Percentiles rank a stretch among this genome's conserved stretches.
Evolutionary conservation across 2,113 vertebrate genomes (phyloP).

Genomic region (Dasyurus viverrinus): DNA sequence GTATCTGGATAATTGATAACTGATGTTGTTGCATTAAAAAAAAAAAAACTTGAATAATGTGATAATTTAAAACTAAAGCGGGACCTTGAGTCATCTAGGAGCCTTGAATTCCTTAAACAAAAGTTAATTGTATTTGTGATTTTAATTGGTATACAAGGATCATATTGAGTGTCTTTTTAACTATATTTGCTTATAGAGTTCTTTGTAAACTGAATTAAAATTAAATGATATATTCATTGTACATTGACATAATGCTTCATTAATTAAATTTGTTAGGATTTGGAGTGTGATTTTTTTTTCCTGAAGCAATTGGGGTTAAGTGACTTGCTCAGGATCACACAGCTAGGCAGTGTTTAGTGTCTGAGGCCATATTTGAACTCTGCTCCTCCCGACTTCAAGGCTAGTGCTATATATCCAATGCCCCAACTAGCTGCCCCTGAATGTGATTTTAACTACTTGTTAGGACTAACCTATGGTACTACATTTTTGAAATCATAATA

Average conservation of each 20-base stretch:
- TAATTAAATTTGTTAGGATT: constrained; percentile 19
- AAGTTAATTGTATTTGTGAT: constrained; percentile 34
- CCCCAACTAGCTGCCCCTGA: too few relatives aligned
- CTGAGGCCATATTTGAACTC: too few relatives aligned
- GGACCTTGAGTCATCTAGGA: background rate
- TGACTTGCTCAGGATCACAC: too few relatives aligned
- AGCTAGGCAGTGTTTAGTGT: too few relatives aligned
- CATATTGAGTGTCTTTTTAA: background rate
- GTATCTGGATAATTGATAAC: background rate
- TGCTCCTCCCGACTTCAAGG: too few relatives aligned
- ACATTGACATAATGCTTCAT: constrained; percentile 16
- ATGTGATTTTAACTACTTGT: background rate
- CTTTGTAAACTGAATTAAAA: background rate
- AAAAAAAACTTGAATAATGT: background rate
- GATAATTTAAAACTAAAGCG: background rate
- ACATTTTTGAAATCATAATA: constrained; percentile 33
- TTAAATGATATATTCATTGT: constrained; percentile 40
- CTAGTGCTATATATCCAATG: too few relatives aligned
- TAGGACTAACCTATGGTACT: constrained; percentile 13
- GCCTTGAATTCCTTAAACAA: constrained; percentile 16
- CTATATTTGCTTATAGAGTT: constrained; percentile 51
- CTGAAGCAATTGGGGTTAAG: too few relatives aligned
- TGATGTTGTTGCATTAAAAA: background rate
- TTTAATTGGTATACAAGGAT: constrained; percentile 16
- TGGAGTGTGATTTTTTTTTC: background rate